A percentile compares a stretch with the other conserved stretches of the same genome.
Evolutionary conservation across 2,888 invertebrate genomes (phyloP).

Genomic region (Polymixis lichenea): DNA sequence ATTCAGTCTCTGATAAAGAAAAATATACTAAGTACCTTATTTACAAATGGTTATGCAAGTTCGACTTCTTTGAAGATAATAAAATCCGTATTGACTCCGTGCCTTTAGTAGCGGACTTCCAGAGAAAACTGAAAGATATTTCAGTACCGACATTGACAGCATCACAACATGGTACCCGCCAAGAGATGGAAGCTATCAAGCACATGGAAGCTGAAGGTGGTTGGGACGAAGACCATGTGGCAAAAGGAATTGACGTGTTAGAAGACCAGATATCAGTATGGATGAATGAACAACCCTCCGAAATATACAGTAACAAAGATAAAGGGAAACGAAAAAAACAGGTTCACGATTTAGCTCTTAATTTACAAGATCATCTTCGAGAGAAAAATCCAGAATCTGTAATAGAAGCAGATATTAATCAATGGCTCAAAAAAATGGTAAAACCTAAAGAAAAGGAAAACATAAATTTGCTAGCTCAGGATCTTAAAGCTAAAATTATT

Average conservation of each 20-base stretch:
- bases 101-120: constrained; percentile 68
- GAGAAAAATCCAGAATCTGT: constrained; percentile 66
- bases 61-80: constrained; percentile 70
- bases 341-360: constrained; percentile 73
- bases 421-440: constrained; percentile 72
- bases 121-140: constrained; percentile 65
- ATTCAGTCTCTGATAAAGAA: constrained; percentile 60
- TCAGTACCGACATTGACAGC: constrained; percentile 68
- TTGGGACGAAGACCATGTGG: constrained; percentile 62
- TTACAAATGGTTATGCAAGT: constrained; percentile 74
- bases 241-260: constrained; percentile 71
- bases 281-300: constrained; percentile 76
- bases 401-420: constrained; percentile 67
- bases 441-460: constrained; percentile 67
- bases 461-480: constrained; percentile 66
- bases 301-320: constrained; percentile 67
- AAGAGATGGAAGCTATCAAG: constrained; percentile 69
- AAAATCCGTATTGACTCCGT: constrained; percentile 60
- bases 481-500: constrained; percentile 70
- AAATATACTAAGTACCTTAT: constrained; percentile 69
- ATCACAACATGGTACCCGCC: constrained; percentile 73
- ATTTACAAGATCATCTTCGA: constrained; percentile 66
- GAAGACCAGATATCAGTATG: constrained; percentile 79
- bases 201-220: constrained; percentile 54
- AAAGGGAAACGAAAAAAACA: constrained; percentile 62